These are phyloP conservation scores for Tenthredo livida DNA, from an alignment of 2,888 invertebrate genomes.

Conservation along the genomic window DNA sequence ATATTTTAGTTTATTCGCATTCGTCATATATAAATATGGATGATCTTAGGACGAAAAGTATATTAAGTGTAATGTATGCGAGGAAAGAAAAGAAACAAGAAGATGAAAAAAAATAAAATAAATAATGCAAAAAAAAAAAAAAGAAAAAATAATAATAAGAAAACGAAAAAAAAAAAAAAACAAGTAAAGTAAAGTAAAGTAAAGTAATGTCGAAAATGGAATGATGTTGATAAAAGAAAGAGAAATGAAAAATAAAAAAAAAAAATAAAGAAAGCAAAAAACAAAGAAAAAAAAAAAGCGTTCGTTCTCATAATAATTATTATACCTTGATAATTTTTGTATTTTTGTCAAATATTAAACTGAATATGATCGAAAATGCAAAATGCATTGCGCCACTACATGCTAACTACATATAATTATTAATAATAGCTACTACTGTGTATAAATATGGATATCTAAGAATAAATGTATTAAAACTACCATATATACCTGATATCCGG, in stretches of 20 bases:
- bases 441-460: constrained; percentile 75
- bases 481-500: constrained; percentile 47
- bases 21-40: constrained; percentile 42
- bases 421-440: constrained; percentile 72
- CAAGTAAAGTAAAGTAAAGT: background rate
- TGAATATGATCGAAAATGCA: constrained; percentile 68
- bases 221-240: constrained; percentile 46
- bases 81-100: background rate
- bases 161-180: background rate
- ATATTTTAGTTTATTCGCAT: constrained; percentile 53
- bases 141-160: background rate
- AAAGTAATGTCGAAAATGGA: background rate
- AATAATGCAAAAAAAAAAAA: background rate
- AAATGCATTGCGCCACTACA: constrained; percentile 71
- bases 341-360: constrained; percentile 75
- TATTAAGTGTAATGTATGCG: constrained; percentile 34
- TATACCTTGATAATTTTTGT: constrained; percentile 75
- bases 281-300: constrained; percentile 55
- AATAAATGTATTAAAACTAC: constrained; percentile 73
- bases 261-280: constrained; percentile 25
- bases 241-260: constrained; percentile 37
- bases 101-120: background rate
- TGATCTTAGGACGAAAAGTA: constrained; percentile 34
- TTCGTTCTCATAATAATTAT: constrained; percentile 71
- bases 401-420: constrained; percentile 70